These are phyloP conservation scores for Phoeniculus purpureus DNA, from an alignment of 2,797 vertebrate genomes.

Conservation along the genomic window DNA sequence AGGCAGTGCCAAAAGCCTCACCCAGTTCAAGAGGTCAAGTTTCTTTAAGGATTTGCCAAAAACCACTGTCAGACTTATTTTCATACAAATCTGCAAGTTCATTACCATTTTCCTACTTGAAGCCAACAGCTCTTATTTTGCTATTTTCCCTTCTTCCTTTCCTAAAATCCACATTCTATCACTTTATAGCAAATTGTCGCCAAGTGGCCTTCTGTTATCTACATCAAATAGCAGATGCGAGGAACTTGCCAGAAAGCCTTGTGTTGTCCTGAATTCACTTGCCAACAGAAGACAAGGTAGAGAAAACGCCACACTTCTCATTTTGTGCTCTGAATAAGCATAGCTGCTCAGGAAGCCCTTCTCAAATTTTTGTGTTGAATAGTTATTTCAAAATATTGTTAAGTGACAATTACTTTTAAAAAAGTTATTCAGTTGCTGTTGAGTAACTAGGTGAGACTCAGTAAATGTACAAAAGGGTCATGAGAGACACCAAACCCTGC, in stretches of 20 bases:
- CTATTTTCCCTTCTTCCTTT: not conserved
- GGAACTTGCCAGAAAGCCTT: not conserved
- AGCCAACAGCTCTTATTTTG: not conserved
- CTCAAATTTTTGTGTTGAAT: not conserved
- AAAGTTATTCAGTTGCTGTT: not conserved
- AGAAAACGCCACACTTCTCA: not conserved
- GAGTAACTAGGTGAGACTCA: too few species aligned
- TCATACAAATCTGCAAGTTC: not conserved
- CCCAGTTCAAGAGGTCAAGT: not conserved
- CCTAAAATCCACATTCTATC: not conserved
- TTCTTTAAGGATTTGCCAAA: not conserved
- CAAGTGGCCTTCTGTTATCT: not conserved
- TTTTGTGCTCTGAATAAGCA: not conserved
- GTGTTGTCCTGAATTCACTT: not conserved
- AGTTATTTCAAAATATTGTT: not conserved
- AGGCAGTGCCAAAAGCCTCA: not conserved
- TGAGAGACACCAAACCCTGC: not conserved
- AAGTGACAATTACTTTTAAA: not conserved
- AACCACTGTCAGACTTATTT: not conserved
- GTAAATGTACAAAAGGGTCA: not conserved
- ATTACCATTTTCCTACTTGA: not conserved
- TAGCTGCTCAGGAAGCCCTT: not conserved
- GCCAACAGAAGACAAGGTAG: not conserved
- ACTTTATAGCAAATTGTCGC: not conserved
- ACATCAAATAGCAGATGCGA: not conserved